These are phyloP conservation scores for Pycnonotus jocosus DNA, from an alignment of 2,113 vertebrate genomes.

Conservation along the genomic window DNA sequence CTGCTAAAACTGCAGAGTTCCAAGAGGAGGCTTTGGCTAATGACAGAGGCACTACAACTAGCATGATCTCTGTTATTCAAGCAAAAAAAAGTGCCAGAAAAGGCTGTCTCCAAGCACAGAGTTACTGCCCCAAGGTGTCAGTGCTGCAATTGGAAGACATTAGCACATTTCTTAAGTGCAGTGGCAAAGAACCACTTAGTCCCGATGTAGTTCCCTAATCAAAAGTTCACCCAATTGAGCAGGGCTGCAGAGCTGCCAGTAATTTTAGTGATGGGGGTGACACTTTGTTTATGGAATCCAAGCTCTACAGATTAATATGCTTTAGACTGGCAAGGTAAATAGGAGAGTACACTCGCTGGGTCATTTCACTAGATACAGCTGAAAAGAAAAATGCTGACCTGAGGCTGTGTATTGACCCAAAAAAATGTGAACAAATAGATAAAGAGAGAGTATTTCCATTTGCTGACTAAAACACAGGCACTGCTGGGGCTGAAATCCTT, in stretches of 20 bases:
- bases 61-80: neutral
- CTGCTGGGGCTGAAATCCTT: conserved; percentile 6
- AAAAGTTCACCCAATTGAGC: neutral
- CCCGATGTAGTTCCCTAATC: neutral
- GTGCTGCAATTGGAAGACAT: neutral
- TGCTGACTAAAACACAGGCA: conserved; percentile 21
- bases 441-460: conserved; percentile 23
- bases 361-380: conserved; percentile 11
- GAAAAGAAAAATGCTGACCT: conserved; percentile 42
- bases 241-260: neutral
- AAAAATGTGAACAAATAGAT: conserved; percentile 32
- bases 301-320: neutral
- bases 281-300: conserved; percentile 8
- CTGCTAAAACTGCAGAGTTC: neutral
- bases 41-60: neutral
- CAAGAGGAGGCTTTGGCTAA: neutral
- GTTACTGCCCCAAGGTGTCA: neutral
- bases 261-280: neutral
- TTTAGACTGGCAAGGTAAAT: neutral
- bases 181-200: neutral
- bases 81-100: neutral
- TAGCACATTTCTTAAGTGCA: neutral
- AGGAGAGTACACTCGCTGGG: conserved; percentile 2
- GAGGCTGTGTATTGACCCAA: conserved; percentile 61
- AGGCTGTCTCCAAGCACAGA: neutral